These are phyloP conservation scores for Drosophila merina DNA, from an alignment of 2,888 invertebrate genomes.

Conservation along the genomic window DNA sequence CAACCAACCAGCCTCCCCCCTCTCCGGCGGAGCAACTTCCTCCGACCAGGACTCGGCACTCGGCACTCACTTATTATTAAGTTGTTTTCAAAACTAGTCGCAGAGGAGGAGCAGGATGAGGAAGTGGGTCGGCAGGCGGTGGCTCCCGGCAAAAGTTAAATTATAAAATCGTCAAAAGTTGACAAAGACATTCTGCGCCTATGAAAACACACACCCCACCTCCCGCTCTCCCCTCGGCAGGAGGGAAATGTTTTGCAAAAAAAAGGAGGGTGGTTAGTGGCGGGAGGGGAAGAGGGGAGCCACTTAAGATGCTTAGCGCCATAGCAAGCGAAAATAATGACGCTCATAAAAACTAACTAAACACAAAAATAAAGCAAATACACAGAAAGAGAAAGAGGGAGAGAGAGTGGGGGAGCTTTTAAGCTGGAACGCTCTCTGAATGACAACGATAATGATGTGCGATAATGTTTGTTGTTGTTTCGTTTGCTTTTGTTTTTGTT, in stretches of 20 bases:
- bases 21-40: not conserved
- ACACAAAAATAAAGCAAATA: slow-evolving; percentile 65
- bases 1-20: slow-evolving; percentile 2
- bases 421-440: slow-evolving; percentile 62
- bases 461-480: slow-evolving; percentile 70
- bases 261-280: slow-evolving; percentile 22
- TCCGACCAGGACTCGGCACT: slow-evolving; percentile 6
- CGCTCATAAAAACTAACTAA: slow-evolving; percentile 79
- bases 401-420: slow-evolving; percentile 38
- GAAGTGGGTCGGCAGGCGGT: not conserved
- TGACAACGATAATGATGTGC: slow-evolving; percentile 78
- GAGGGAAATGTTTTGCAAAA: slow-evolving; percentile 2
- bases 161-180: slow-evolving; percentile 69
- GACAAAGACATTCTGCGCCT: slow-evolving; percentile 61
- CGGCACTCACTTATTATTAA: slow-evolving; percentile 50
- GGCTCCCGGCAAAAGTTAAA: slow-evolving; percentile 71
- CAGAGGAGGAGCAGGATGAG: not conserved
- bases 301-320: slow-evolving; percentile 78
- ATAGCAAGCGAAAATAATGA: slow-evolving; percentile 79
- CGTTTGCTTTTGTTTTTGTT: slow-evolving; percentile 56
- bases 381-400: slow-evolving; percentile 27
- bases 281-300: slow-evolving; percentile 24
- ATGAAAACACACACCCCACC: slow-evolving; percentile 54
- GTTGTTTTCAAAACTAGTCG: slow-evolving; percentile 45
- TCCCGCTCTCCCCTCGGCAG: slow-evolving; percentile 3